Evolutionary conservation across 2,797 vertebrate genomes (phyloP).

Genomic region (Phrynocephalus vlangalii): DNA sequence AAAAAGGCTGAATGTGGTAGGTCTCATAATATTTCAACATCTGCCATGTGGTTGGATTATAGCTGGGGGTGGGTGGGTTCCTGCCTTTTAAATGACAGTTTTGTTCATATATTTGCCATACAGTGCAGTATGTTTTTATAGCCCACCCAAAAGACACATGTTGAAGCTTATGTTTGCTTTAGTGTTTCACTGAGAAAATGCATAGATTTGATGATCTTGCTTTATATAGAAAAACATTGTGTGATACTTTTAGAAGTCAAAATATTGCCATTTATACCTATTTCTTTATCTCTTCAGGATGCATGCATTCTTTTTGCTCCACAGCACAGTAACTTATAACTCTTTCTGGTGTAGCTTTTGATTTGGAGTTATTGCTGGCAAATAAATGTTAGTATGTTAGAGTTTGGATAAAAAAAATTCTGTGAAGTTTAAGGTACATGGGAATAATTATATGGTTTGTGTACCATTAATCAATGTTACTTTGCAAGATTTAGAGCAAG

Average conservation of each 20-base stretch:
- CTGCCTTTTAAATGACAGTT: neutral
- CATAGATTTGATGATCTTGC: neutral
- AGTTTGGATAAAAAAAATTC: too few relatives aligned
- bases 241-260: neutral
- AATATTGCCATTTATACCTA: too few relatives aligned
- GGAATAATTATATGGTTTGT: too few relatives aligned
- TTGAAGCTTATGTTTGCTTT: conserved; percentile 4
- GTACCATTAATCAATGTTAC: too few relatives aligned
- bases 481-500: too few relatives aligned
- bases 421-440: too few relatives aligned
- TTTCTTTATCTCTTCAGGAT: too few relatives aligned
- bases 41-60: conserved; percentile 12
- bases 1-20: neutral
- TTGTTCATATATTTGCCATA: neutral
- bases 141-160: neutral
- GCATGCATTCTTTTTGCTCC: too few relatives aligned
- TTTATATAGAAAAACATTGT: conserved; percentile 1
- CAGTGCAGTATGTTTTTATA: neutral
- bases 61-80: neutral
- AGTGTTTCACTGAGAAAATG: conserved; percentile 4
- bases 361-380: too few relatives aligned
- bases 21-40: conserved; percentile 20
- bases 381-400: too few relatives aligned
- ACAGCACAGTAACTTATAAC: too few relatives aligned
- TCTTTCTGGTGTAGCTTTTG: too few relatives aligned